Percentiles rank a stretch among this genome's conserved stretches.
phyloP scores from a whole-genome alignment of 2,113 vertebrate genomes.

The Drymodes brunneopygia region DNA sequence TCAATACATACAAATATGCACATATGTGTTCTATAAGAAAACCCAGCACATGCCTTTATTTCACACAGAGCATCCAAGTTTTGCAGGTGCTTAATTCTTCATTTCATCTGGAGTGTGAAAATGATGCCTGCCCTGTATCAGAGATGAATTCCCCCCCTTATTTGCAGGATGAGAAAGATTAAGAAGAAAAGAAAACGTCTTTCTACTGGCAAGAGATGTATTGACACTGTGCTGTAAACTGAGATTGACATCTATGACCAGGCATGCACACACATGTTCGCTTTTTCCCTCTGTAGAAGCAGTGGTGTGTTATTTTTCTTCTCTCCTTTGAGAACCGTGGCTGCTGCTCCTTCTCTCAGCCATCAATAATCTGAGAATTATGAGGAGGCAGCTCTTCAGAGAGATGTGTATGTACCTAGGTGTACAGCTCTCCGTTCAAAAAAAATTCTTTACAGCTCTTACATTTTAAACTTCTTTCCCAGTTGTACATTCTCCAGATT shows the following conservation, averaged over 20 bases:
- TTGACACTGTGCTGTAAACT: constrained; percentile 11
- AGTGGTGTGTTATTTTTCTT: background rate
- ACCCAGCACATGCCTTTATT: background rate
- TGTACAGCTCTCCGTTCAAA: background rate
- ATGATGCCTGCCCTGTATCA: constrained; percentile 28
- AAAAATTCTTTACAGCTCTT: background rate
- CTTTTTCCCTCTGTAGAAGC: background rate
- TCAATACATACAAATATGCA: background rate
- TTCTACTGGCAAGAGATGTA: constrained; percentile 31
- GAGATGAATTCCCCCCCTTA: constrained; percentile 12
- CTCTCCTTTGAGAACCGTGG: background rate
- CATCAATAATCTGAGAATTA: constrained; percentile 46
- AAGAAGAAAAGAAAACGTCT: constrained; percentile 1
- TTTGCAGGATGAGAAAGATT: constrained; percentile 29
- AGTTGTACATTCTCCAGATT: constrained; percentile 5
- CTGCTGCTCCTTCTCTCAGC: constrained; percentile 2
- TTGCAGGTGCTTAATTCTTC: constrained; percentile 63
- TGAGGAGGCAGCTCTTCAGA: constrained; percentile 46
- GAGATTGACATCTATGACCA: constrained; percentile 53
- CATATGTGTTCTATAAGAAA: background rate
- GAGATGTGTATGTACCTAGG: background rate
- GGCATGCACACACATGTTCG: constrained; percentile 28
- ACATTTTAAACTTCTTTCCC: constrained; percentile 46
- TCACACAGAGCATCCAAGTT: constrained; percentile 34
- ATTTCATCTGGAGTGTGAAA: constrained; percentile 56